Percentiles rank a stretch among this genome's conserved stretches.
Conservation (phyloP, 2,888 invertebrate genomes). For the Cremastinae sp. region DNA sequence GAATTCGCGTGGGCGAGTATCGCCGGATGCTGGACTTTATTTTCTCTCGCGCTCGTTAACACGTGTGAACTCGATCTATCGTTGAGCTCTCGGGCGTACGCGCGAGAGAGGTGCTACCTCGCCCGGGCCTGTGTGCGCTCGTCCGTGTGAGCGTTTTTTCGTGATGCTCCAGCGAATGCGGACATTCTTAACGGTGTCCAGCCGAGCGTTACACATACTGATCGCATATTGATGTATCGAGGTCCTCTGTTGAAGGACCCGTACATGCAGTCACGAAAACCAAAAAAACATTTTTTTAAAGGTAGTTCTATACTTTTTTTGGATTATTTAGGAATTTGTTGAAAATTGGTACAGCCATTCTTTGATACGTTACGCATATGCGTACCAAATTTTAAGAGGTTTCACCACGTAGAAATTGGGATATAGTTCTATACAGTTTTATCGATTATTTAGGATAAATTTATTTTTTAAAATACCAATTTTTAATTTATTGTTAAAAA, state of each 20-base stretch:
- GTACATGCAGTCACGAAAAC: not conserved
- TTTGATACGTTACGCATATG: too few species aligned
- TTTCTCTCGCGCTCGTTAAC: conserved; percentile 50
- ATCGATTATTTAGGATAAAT: too few species aligned
- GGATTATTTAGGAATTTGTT: too few species aligned
- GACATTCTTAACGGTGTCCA: conserved; percentile 53
- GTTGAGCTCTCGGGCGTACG: not conserved
- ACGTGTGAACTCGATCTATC: conserved; percentile 50
- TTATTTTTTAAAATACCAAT: too few species aligned
- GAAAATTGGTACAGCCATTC: too few species aligned
- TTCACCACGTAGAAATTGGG: too few species aligned
- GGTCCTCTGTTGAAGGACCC: conserved; percentile 14
- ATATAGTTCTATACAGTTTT: too few species aligned
- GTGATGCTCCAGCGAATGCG: conserved; percentile 24
- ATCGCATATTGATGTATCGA: conserved; percentile 35
- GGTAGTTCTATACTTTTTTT: too few species aligned
- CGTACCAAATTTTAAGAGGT: too few species aligned
- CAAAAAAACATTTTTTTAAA: too few species aligned
- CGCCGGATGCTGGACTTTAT: conserved; percentile 26
- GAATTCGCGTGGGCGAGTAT: conserved; percentile 1
- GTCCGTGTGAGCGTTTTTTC: conserved; percentile 13
- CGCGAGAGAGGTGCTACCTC: conserved; percentile 49
- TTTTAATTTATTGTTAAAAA: too few species aligned
- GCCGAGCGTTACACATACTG: conserved; percentile 37
- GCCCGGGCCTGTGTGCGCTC: not conserved